These are phyloP conservation scores for Passer domesticus DNA, from an alignment of 2,113 vertebrate genomes.

Conservation along the genomic window DNA sequence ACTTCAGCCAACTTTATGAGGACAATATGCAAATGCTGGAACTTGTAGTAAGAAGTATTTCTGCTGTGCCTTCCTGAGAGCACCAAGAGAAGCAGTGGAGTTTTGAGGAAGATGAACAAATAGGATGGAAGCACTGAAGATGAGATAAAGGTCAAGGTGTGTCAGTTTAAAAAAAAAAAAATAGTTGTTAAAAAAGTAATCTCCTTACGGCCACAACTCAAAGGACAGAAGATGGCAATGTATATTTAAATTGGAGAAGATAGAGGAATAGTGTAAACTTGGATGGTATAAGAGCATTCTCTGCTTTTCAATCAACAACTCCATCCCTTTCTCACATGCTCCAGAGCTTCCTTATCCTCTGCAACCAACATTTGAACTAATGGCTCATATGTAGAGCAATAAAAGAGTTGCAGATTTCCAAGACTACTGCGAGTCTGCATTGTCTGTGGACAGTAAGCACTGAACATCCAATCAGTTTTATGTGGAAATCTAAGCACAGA, in stretches of 20 bases:
- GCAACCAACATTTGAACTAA: neutral
- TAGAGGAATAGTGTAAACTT: neutral
- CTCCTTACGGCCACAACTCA: neutral
- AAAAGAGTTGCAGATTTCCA: neutral
- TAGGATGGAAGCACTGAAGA: neutral
- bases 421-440: neutral
- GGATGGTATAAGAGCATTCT: neutral
- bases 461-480: neutral
- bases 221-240: neutral
- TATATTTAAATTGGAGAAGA: neutral
- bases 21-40: neutral
- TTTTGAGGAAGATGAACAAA: neutral
- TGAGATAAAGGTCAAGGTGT: neutral
- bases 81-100: neutral
- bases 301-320: neutral
- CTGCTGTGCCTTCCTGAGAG: neutral
- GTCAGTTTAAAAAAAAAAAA: neutral
- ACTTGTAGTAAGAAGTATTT: neutral
- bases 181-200: neutral
- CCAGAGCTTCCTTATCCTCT: neutral
- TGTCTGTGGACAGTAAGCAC: neutral
- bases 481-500: neutral
- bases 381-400: neutral
- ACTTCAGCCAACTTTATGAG: neutral
- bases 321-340: neutral